phyloP scores from a whole-genome alignment of 2,113 vertebrate species.

The Cariama cristata region DNA sequence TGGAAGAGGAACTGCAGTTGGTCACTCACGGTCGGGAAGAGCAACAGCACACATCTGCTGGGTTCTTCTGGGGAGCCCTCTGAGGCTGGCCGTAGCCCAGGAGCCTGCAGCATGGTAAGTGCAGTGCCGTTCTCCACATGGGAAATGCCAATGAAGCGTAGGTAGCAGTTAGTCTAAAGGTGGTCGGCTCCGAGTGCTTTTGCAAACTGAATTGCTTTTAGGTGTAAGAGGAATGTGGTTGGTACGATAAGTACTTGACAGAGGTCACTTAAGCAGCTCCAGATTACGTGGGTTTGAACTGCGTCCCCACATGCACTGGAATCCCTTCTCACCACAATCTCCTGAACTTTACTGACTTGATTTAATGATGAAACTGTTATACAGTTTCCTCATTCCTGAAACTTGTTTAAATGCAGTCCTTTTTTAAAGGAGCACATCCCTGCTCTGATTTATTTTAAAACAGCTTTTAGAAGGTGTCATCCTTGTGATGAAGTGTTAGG shows the following conservation, averaged over 20 bases:
- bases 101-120: background rate
- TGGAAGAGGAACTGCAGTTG: background rate
- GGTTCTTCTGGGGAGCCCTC: background rate
- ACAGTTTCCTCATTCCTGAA: background rate
- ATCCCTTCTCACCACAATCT: background rate
- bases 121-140: background rate
- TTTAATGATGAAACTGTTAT: background rate
- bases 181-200: rapidly evolving
- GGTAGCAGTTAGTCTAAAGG: background rate
- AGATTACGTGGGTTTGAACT: background rate
- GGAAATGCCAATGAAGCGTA: background rate
- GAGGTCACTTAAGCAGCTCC: background rate
- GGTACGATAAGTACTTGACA: background rate
- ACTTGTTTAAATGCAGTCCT: background rate
- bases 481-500: conserved; percentile 59
- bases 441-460: conserved; percentile 61
- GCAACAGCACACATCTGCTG: rapidly evolving
- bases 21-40: rapidly evolving
- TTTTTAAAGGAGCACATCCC: background rate
- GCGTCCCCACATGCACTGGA: background rate
- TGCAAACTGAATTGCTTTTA: background rate
- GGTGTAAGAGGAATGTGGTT: background rate
- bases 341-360: background rate
- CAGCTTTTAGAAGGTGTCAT: conserved; percentile 63
- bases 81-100: background rate